Conservation (phyloP, 2,797 vertebrate species). For the Novumbra hubbsi region DNA sequence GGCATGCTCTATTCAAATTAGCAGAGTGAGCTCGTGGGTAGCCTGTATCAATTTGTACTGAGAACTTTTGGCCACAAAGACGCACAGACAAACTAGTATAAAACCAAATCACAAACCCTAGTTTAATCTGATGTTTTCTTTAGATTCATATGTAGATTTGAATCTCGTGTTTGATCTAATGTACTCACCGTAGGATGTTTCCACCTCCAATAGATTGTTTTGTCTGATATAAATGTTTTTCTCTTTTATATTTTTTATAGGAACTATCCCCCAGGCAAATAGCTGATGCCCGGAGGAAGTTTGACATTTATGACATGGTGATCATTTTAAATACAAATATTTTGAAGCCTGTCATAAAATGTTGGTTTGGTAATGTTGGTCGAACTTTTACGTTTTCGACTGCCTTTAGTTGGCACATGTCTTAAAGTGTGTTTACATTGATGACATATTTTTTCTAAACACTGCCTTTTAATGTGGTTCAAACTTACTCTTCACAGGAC, state of each 20-base stretch:
- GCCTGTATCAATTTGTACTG: not conserved
- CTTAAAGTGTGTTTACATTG: not conserved
- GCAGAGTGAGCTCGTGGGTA: not conserved
- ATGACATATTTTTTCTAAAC: not conserved
- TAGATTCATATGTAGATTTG: not conserved
- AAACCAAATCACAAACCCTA: not conserved
- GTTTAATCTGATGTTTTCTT: not conserved
- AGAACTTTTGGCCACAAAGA: not conserved
- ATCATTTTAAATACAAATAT: constrained; percentile 9
- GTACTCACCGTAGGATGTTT: not conserved
- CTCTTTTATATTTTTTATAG: constrained; percentile 31
- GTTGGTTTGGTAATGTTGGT: not conserved
- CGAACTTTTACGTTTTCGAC: not conserved
- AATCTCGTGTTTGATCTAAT: not conserved
- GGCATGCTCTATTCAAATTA: constrained; percentile 3
- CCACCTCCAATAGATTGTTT: not conserved
- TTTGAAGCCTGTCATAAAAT: not conserved
- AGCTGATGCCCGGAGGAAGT: constrained; percentile 60
- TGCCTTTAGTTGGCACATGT: not conserved
- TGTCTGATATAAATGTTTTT: not conserved
- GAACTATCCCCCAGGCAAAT: constrained; percentile 67
- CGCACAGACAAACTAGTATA: not conserved
- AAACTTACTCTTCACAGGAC: constrained; percentile 47
- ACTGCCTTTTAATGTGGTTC: not conserved
- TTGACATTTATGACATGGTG: constrained; percentile 72